Percentiles rank a stretch among this genome's conserved stretches.
phyloP scores from a whole-genome alignment of 2,888 invertebrate genomes.

The Phalera bucephala region DNA sequence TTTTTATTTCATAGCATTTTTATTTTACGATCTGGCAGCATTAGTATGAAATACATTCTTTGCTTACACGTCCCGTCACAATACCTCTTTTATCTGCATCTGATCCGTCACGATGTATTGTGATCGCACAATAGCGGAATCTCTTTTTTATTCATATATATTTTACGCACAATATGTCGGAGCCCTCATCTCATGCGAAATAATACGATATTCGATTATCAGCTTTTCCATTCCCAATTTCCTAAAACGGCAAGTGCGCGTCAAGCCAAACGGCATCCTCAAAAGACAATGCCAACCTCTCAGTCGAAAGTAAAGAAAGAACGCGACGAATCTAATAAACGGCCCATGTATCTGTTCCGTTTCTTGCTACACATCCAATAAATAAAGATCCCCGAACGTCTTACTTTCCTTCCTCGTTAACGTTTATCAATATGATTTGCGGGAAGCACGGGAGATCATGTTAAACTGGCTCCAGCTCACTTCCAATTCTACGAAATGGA shows the following conservation, averaged over 20 bases:
- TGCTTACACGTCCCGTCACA: constrained; percentile 20
- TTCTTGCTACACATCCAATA: constrained; percentile 65
- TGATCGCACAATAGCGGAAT: constrained; percentile 14
- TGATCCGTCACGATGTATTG: constrained; percentile 24
- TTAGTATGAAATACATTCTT: constrained; percentile 36
- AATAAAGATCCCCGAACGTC: constrained; percentile 50
- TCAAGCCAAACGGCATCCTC: constrained; percentile 60
- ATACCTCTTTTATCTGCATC: constrained; percentile 25
- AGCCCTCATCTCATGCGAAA: constrained; percentile 29
- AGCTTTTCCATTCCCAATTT: constrained; percentile 41
- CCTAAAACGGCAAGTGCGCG: constrained; percentile 52
- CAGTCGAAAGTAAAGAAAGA: constrained; percentile 77
- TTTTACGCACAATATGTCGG: constrained; percentile 31
- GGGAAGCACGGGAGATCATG: constrained; percentile 50
- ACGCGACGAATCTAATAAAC: constrained; percentile 79
- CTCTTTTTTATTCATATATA: constrained; percentile 15
- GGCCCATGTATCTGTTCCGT: constrained; percentile 72
- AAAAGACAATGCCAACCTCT: constrained; percentile 73
- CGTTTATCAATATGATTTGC: constrained; percentile 54
- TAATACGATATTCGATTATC: constrained; percentile 51
- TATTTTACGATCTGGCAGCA: constrained; percentile 33
- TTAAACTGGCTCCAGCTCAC: constrained; percentile 60
- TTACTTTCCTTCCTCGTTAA: constrained; percentile 46
- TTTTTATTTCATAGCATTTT: constrained; percentile 43
- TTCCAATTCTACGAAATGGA: constrained; percentile 79